Evolutionary conservation across 2,888 invertebrate genomes (phyloP), one percentile per base, ranked within the genome.

Genomic region (Archips xylosteana): DNA sequence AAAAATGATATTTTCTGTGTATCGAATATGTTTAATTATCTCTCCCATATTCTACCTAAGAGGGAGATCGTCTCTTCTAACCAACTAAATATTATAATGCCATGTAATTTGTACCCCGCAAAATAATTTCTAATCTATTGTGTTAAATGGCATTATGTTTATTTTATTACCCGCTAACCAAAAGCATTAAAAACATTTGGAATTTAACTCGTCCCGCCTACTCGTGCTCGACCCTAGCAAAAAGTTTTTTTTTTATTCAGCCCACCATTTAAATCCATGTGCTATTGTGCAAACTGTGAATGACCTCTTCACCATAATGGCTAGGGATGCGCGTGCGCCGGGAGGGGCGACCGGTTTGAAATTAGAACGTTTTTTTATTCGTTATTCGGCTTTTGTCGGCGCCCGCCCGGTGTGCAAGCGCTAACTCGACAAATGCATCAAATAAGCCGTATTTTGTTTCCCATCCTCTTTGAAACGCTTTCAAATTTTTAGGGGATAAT

Each of bases 231-330:
- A 36, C 60, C 62, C 39, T n/a, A 36, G 62, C 62, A 23, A 63
- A 32, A 34, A 32, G 23, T 63, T 62, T 42, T 62, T 62, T 49
- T 51, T 4, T 36, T 23, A 54, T 23, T 32, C 32, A 15, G 51
- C 34, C 36, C 65, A 51, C 36, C 12, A 51, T 65, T 49, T 34
- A 65, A 64, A 36, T 36, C 65, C 87, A 87, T 88, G 87, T 85
- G 87, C 89, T 87, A 91, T 94, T 94, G 90, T 94, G 92, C 92
- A 89, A 92, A 90, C 93, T 92, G 93, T 94, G 94, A 94, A 94
- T 92, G 94, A 94, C 93, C 94, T 94, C 93, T 93, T 92, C 90
- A 90, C 91, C 90, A 93, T 92, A 92, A 92, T 92, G 92, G 91
- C 92, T 86, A 90, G 92, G 93, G 94, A 94, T 94, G 93, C 93